Evolutionary conservation across 1,140 invertebrate genomes (phyloP), one percentile per base, ranked within the genome.

Genomic region (Monochamus saltuarius): DNA sequence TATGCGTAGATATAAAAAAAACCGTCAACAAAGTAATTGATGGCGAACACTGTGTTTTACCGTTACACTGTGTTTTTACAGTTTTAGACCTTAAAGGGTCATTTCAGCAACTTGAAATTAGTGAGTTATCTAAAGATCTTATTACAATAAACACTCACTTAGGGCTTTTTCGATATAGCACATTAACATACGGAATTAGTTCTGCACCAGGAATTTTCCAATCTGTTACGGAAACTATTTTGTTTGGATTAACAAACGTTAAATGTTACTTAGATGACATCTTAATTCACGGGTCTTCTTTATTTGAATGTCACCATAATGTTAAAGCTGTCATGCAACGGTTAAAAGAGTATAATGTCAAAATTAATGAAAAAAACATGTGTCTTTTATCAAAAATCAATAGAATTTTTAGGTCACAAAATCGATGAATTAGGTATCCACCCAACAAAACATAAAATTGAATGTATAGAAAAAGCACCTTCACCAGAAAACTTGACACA

Each of bases 1-100:
- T 82, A 49, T 81, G 80, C 68, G 71, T 75, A 1, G 80, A 82
- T 69, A 82, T 75, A 66, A 75, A 78, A 56, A 64, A 61, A 38
- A 77, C 78, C 3, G 52, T 80, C 39, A 79, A 79, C 60, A 53
- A 46, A 22, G 51, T 65, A 49, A 57, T 76, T 34, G 45, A 69
- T 19, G 51, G 67, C 11, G 75, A 77, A 43, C 69, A 70, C 37
- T 73, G 75, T 51, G 70, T 73, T 2, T 55, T 78, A 54, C 68
- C 72, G 62, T 16, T 45, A 7, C 10, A 7, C 7, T 4, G 39
- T 55, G 51, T 35, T 14, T 35, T 51, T 51, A 34, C 22, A 14
- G 22, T 34, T n/a, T 4, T 22, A 54, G 50, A 53, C 9, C 14
- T 53, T 29, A 29, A 29, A 29, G 22, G 22, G 2, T 9, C 36